Conservation (phyloP, 2,113 vertebrate species). For the Trichomycterus rosablanca region DNA sequence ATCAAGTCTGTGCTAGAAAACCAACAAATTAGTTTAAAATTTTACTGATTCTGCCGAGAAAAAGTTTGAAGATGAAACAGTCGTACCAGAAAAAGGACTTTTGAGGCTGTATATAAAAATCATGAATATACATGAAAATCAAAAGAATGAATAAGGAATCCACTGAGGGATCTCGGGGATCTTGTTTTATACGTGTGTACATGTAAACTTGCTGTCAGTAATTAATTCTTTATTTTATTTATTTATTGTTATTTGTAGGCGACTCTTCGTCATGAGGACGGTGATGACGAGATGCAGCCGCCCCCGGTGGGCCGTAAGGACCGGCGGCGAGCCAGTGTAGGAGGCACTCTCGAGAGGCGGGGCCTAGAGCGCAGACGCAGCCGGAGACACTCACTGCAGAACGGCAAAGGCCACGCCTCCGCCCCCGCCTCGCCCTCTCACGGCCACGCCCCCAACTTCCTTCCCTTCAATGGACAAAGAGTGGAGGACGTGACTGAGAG, state of each 20-base stretch:
- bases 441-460: conserved; percentile 49
- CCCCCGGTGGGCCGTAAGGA: conserved; percentile 75
- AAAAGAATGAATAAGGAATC: too few relatives aligned
- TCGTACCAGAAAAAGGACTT: too few relatives aligned
- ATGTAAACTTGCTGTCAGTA: too few relatives aligned
- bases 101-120: too few relatives aligned
- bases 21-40: too few relatives aligned
- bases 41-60: too few relatives aligned
- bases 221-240: too few relatives aligned
- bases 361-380: conserved; percentile 86
- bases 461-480: conserved; percentile 60
- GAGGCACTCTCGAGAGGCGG: conserved; percentile 60
- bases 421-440: conserved; percentile 75
- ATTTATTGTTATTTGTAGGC: too few relatives aligned
- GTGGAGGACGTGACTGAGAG: conserved; percentile 80
- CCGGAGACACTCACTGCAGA: conserved; percentile 88
- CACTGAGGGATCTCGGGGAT: neutral
- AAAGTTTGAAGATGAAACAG: too few relatives aligned
- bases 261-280: conserved; percentile 83
- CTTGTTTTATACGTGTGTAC: too few relatives aligned
- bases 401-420: conserved; percentile 67
- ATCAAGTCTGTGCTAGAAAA: too few relatives aligned
- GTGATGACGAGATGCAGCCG: conserved; percentile 73
- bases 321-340: conserved; percentile 80
- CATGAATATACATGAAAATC: too few relatives aligned